Conservation (phyloP, 1,140 invertebrate genomes). For the Coenobita brevimanus region DNA sequence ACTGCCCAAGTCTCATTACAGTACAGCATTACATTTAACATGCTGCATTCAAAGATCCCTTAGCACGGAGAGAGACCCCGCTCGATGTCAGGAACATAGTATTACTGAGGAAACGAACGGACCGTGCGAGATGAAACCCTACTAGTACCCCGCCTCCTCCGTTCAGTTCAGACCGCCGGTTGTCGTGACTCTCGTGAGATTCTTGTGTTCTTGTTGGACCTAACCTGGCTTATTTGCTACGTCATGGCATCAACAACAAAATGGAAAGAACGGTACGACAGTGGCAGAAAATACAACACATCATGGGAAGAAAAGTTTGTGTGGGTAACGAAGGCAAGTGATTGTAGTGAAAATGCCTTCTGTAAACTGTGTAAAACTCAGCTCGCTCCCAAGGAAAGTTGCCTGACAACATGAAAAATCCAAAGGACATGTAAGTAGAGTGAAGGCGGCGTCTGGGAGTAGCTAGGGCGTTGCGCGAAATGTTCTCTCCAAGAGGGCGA, state of each 20-base stretch:
- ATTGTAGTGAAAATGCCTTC: slow-evolving; percentile 12
- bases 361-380: slow-evolving; percentile 30
- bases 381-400: slow-evolving; percentile 17
- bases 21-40: no score
- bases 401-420: slow-evolving; percentile 35
- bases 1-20: no score
- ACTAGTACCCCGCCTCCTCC: no score
- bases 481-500: slow-evolving; percentile 16
- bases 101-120: no score
- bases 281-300: slow-evolving; percentile 27
- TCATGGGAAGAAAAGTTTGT: slow-evolving; percentile 26
- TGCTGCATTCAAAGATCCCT: no score
- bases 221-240: no score
- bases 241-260: background rate
- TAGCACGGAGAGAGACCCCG: no score
- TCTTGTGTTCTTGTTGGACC: no score
- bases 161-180: no score
- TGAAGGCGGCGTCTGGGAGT: slow-evolving; percentile 23
- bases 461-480: background rate
- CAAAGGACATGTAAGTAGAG: slow-evolving; percentile 35
- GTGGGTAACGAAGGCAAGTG: slow-evolving; percentile 27
- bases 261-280: slow-evolving; percentile 29
- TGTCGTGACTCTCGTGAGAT: no score
- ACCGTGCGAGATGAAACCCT: no score
- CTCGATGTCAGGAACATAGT: no score